Conservation (phyloP, 1,140 invertebrate genomes). For the Hirudo medicinalis region DNA sequence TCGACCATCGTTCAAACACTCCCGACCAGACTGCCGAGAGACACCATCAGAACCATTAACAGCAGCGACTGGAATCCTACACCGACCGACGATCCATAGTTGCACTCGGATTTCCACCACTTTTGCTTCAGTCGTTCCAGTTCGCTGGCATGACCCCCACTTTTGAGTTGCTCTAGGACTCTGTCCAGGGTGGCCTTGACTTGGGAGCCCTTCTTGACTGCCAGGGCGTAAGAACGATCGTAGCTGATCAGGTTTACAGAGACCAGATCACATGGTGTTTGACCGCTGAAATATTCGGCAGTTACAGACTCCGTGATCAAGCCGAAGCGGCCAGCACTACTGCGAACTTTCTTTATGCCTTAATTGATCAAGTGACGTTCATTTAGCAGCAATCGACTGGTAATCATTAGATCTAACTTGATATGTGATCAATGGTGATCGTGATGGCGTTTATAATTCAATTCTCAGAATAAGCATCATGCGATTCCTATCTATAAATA, state of each 20-base stretch:
- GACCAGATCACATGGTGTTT: neutral
- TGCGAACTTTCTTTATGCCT: conserved; percentile 1
- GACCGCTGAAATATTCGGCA: neutral
- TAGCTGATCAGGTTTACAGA: neutral
- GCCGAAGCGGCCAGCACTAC: neutral
- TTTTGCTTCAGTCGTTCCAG: neutral
- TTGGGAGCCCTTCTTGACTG: neutral
- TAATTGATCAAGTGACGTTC: too few species aligned
- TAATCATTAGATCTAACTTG: too few species aligned
- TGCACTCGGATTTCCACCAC: neutral
- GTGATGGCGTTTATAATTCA: too few species aligned
- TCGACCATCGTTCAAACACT: too few species aligned
- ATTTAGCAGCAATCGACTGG: too few species aligned
- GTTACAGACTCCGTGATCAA: neutral
- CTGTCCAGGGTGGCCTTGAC: neutral
- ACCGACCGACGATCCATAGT: neutral
- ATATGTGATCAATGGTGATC: too few species aligned
- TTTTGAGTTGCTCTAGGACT: neutral
- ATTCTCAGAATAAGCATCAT: too few species aligned
- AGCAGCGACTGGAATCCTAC: too few species aligned
- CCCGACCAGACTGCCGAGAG: too few species aligned
- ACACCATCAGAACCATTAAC: too few species aligned
- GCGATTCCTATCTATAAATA: too few species aligned
- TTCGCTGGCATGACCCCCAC: neutral
- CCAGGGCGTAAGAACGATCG: neutral